Evolutionary conservation across 1,140 invertebrate species (phyloP).

Genomic region (Drosophila orosa): DNA sequence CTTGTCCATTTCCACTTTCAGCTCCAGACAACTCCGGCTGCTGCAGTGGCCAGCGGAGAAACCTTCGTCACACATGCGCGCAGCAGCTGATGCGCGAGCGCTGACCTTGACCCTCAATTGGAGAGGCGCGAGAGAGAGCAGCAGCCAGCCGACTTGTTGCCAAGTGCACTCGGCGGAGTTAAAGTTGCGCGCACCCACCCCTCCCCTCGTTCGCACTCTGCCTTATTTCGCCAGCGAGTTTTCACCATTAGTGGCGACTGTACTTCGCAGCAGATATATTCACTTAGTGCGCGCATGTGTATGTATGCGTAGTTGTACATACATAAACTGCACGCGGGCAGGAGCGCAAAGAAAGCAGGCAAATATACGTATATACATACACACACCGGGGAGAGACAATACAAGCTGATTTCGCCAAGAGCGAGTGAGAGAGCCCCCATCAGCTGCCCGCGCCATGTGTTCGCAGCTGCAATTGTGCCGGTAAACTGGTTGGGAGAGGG

Average conservation of each 20-base stretch:
- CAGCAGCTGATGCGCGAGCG: constrained; percentile 73
- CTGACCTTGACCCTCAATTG: constrained; percentile 81
- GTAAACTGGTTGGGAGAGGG: constrained; percentile 49
- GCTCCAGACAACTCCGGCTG: constrained; percentile 30
- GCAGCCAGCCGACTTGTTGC: constrained; percentile 64
- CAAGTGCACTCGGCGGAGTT: constrained; percentile 73
- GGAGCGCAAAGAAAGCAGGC: constrained; percentile 61
- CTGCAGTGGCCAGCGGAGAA: constrained; percentile 17
- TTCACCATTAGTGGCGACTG: constrained; percentile 76
- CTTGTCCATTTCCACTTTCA: constrained; percentile 6
- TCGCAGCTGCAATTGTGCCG: constrained; percentile 54
- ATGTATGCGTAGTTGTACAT: constrained; percentile 29
- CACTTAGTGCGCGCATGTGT: constrained; percentile 35
- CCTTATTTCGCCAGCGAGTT: constrained; percentile 57
- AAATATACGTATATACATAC: constrained; percentile 13
- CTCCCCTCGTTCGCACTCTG: constrained; percentile 12
- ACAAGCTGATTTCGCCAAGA: constrained; percentile 51
- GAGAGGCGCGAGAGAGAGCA: constrained; percentile 27
- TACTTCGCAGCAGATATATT: constrained; percentile 56
- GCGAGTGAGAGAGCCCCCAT: constrained; percentile 33
- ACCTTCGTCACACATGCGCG: constrained; percentile 65
- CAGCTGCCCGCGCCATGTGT: constrained; percentile 62
- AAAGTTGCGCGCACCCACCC: constrained; percentile 45
- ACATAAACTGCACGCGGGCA: constrained; percentile 54
- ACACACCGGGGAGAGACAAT: constrained; percentile 48